Percentiles rank a stretch among this genome's conserved stretches.
Conservation (phyloP, 2,797 vertebrate species). For the Emydoidea blandingii region DNA sequence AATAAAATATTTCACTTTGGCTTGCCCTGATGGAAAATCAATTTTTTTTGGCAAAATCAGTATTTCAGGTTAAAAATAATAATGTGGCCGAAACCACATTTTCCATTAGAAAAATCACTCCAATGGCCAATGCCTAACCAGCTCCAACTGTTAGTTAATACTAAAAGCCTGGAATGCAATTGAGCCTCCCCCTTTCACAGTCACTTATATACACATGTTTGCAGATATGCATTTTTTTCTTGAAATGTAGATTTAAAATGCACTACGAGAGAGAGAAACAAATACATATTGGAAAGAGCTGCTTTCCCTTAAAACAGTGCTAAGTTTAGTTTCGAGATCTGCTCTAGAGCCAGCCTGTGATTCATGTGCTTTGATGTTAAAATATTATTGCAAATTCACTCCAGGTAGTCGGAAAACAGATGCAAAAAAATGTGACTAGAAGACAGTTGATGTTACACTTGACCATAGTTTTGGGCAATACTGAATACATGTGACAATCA, state of each 20-base stretch:
- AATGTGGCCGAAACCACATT: not conserved
- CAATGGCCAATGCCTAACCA: not conserved
- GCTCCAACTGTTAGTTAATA: not conserved
- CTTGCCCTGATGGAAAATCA: not conserved
- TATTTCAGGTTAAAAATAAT: not conserved
- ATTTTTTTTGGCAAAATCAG: not conserved
- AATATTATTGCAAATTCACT: not conserved
- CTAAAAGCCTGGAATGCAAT: not conserved
- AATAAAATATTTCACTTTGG: no score
- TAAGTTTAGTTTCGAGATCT: not conserved
- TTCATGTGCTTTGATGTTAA: not conserved
- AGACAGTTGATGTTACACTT: accelerated
- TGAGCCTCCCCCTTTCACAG: not conserved
- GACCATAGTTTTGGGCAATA: not conserved
- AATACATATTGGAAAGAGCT: accelerated
- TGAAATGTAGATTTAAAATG: not conserved
- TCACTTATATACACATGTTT: not conserved
- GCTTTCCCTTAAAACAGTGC: not conserved
- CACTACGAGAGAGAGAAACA: not conserved
- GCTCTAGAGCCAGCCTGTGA: not conserved
- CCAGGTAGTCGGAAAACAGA: not conserved
- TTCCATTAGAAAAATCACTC: not conserved
- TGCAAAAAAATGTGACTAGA: not conserved
- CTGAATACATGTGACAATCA: not conserved
- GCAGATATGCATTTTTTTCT: not conserved